phyloP scores from a whole-genome alignment of 2,113 vertebrate genomes.

The Anoura caudifer region DNA sequence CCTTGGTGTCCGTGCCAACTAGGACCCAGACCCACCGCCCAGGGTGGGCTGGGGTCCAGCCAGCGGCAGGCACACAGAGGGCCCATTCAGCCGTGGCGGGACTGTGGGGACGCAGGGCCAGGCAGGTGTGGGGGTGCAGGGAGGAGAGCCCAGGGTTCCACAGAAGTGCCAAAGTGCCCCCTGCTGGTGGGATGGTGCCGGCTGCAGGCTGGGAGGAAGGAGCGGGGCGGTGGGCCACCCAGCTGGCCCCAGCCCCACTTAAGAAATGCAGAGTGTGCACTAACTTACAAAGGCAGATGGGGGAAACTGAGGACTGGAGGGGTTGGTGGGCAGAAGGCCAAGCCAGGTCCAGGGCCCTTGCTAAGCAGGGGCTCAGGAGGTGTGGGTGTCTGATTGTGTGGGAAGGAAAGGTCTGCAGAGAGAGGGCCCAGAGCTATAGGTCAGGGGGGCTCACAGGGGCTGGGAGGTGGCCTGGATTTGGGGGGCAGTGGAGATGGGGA shows the following conservation, averaged over 20 bases:
- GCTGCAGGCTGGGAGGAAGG: fast-evolving
- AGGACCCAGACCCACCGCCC: constrained; percentile 62
- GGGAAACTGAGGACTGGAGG: neutral
- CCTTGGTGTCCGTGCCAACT: constrained; percentile 16
- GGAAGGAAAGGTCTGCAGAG: fast-evolving
- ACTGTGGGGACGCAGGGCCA: neutral
- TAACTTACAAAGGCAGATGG: neutral
- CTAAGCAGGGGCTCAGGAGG: too few species aligned
- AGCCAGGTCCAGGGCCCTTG: neutral
- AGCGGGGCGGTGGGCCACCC: fast-evolving
- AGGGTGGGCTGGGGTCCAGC: constrained; percentile 56
- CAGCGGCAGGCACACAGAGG: constrained; percentile 58
- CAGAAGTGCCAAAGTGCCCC: constrained; percentile 57
- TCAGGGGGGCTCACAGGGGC: fast-evolving
- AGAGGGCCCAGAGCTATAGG: neutral
- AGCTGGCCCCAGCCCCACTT: neutral
- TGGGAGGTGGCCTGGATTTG: neutral
- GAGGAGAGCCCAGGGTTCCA: neutral
- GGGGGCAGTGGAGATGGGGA: neutral
- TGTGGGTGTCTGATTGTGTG: neutral
- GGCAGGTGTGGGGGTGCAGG: constrained; percentile 39
- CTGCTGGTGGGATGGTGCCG: constrained; percentile 24
- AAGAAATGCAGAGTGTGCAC: neutral
- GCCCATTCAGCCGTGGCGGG: neutral
- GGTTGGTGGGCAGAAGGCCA: neutral